Evolutionary conservation across 2,113 vertebrate genomes (phyloP), one percentile per base, ranked within the genome.

Genomic region (Copsychus sechellarum): DNA sequence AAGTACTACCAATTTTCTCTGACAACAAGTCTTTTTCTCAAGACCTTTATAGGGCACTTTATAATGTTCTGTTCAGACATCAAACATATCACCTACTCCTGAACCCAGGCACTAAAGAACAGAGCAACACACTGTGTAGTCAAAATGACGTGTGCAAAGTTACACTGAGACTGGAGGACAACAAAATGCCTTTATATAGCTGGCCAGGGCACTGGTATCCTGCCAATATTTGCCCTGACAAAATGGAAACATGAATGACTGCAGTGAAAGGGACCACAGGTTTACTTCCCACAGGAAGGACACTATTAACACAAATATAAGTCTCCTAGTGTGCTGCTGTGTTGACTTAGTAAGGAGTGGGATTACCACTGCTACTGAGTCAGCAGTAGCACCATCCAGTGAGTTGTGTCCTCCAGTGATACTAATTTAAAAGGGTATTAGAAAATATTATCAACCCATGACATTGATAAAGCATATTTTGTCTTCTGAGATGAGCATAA

Each of bases 211-310:
- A 3, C 34, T 82, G 58, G 66, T 31, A 16, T 78, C 18, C 61
- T 76, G 83, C 83, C 89, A 91, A 34, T 62, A 60, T 92, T 91
- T 93, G 61, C 31, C 42, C 81, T 90, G 43, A 53, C 50, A n/a
- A 73, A 84, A 93, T 33, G 34, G 87, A 86, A 95, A 92, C 17
- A 51, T 11, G 57, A 79, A 84, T 72, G 79, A 33, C 50, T 54
- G 22, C 71, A 86, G 26, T 26, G 51, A 90, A 80, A 81, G 51
- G 66, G 42, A 66, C 40, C 71, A 80, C 16, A 51, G 8, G 25
- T 45, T 88, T 80, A 50, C 81, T 50, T 88, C 54, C 78, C 81
- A 76, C 85, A 85, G 79, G 50, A 93, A 94, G 81, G 62, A 77
- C 50, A 80, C 66, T 58, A 40, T 71, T 79, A 76, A 48, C 26